phyloP scores from a whole-genome alignment of 2,113 vertebrate species.

The Sapayoa aenigma region DNA sequence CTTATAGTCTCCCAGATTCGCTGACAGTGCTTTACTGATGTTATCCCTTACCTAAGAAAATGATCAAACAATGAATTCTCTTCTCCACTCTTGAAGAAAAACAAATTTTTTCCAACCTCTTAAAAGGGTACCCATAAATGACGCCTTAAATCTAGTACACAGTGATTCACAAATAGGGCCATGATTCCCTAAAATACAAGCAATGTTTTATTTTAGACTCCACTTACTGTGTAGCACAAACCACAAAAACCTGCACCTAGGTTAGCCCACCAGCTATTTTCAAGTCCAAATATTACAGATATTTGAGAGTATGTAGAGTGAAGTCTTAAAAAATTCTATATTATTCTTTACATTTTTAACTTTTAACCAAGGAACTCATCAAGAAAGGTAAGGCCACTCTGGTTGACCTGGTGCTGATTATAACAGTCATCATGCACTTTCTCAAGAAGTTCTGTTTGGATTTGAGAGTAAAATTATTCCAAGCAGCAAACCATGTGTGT shows the following conservation, averaged over 20 bases:
- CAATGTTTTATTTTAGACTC: neutral
- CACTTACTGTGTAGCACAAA: neutral
- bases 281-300: neutral
- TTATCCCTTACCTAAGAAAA: neutral
- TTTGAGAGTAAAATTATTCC: slow-evolving; percentile 19
- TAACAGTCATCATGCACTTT: neutral
- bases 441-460: slow-evolving; percentile 5
- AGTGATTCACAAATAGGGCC: neutral
- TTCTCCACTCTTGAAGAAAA: neutral
- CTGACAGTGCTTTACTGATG: neutral
- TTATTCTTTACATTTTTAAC: slow-evolving; percentile 8
- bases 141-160: neutral
- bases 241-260: neutral
- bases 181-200: neutral
- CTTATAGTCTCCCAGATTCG: neutral
- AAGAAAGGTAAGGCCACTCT: neutral
- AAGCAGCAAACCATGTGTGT: neutral
- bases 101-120: neutral
- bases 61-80: neutral
- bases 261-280: neutral
- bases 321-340: neutral
- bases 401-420: slow-evolving; percentile 18
- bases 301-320: neutral
- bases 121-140: neutral
- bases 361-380: slow-evolving; percentile 41